Evolutionary conservation across 2,797 vertebrate species (phyloP).

Genomic region (Heterohyrax brucei): DNA sequence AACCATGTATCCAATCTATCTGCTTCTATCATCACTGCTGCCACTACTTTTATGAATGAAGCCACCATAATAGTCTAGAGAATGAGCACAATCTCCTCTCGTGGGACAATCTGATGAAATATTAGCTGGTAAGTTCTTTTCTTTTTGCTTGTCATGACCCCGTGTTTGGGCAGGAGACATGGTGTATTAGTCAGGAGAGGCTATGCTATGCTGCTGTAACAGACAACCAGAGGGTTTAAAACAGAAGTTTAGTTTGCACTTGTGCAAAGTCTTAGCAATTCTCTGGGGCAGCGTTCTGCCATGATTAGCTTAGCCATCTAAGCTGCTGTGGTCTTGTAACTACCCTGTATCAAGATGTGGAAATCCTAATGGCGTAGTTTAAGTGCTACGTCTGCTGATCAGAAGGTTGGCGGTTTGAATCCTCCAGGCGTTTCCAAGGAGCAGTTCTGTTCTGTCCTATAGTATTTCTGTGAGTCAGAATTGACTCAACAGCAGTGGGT

Average conservation of each 20-base stretch:
- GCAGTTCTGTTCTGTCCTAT: too few relatives aligned
- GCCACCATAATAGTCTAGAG: neutral
- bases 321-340: neutral
- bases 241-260: neutral
- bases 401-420: too few relatives aligned
- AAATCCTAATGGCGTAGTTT: too few relatives aligned
- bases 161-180: neutral
- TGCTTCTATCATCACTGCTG: neutral
- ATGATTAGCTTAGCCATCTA: neutral
- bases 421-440: too few relatives aligned
- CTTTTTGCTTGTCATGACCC: neutral
- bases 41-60: neutral
- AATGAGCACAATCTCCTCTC: neutral
- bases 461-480: too few relatives aligned
- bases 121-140: neutral
- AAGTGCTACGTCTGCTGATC: too few relatives aligned
- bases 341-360: accelerated
- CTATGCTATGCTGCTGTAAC: neutral
- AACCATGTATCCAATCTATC: accelerated
- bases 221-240: neutral
- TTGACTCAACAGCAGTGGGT: too few relatives aligned
- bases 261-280: neutral
- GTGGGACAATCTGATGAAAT: neutral
- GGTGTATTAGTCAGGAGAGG: conserved; percentile 1
- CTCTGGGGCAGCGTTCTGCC: neutral